Percentiles rank a stretch among this genome's conserved stretches.
Conservation (phyloP, 2,113 vertebrate species). For the Corythaixoides concolor region DNA sequence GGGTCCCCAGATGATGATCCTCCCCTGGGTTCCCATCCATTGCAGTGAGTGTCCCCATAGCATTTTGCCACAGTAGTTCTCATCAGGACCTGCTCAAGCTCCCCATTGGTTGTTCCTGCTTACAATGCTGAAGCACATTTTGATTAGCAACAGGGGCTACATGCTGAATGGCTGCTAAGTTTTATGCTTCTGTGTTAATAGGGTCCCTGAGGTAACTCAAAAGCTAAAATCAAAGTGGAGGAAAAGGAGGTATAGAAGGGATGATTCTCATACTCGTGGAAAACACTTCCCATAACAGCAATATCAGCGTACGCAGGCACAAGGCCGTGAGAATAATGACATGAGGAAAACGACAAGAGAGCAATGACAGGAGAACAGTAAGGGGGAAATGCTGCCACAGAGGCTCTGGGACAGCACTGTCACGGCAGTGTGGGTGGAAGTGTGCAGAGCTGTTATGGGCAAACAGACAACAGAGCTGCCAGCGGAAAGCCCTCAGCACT, state of each 20-base stretch:
- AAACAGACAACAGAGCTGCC: not conserved
- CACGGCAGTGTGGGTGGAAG: not conserved
- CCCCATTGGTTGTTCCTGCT: not conserved
- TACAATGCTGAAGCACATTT: not conserved
- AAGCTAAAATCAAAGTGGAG: not conserved
- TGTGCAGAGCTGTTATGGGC: not conserved
- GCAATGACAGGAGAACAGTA: not conserved
- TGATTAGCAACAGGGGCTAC: not conserved
- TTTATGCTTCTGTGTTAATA: not conserved
- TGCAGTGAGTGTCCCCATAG: fast-evolving
- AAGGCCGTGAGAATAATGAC: not conserved
- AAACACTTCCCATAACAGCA: not conserved
- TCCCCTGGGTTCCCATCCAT: not conserved
- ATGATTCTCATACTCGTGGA: not conserved
- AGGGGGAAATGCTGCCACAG: not conserved
- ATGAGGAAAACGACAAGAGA: not conserved
- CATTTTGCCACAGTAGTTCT: not conserved
- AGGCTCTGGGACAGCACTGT: not conserved
- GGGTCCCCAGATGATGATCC: not conserved
- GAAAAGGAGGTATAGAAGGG: not conserved
- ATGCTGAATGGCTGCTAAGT: not conserved
- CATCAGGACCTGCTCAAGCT: fast-evolving
- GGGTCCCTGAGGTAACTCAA: not conserved
- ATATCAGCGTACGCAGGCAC: not conserved
- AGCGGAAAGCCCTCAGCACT: not conserved